Conservation (phyloP, 2,797 vertebrate species). For the Picus viridis region DNA sequence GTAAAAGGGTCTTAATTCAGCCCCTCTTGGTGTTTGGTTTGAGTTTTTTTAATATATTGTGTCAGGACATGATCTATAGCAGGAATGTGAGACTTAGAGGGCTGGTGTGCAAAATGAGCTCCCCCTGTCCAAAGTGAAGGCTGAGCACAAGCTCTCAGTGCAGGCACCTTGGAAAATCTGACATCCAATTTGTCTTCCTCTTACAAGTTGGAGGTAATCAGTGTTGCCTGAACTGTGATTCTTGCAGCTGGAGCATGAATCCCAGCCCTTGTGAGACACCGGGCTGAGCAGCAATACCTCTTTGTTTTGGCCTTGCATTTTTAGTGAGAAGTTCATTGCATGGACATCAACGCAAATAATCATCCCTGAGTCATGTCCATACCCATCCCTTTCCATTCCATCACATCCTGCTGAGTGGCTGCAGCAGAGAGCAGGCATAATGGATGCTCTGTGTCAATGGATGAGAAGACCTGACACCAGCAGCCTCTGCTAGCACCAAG, state of each 20-base stretch:
- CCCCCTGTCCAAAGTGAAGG: neutral
- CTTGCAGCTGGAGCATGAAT: neutral
- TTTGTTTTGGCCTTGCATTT: neutral
- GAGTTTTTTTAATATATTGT: neutral
- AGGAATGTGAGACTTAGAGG: neutral
- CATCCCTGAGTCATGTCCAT: fast-evolving
- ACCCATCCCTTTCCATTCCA: neutral
- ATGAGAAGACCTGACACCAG: neutral
- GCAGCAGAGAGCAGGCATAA: fast-evolving
- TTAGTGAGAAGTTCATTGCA: neutral
- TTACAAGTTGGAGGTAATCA: neutral
- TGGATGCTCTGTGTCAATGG: neutral
- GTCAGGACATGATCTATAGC: neutral
- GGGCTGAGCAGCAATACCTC: fast-evolving
- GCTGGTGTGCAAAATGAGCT: neutral
- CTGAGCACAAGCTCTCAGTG: neutral
- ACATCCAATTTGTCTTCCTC: neutral
- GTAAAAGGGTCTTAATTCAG: neutral
- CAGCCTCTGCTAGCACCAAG: neutral
- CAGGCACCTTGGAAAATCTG: neutral
- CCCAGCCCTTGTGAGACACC: neutral
- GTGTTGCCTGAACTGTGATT: neutral
- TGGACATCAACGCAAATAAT: fast-evolving
- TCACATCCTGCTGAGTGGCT: neutral
- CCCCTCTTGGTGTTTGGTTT: neutral